These are phyloP conservation scores for Ceraclea dissimilis DNA, from an alignment of 2,888 invertebrate genomes.

Conservation along the genomic window DNA sequence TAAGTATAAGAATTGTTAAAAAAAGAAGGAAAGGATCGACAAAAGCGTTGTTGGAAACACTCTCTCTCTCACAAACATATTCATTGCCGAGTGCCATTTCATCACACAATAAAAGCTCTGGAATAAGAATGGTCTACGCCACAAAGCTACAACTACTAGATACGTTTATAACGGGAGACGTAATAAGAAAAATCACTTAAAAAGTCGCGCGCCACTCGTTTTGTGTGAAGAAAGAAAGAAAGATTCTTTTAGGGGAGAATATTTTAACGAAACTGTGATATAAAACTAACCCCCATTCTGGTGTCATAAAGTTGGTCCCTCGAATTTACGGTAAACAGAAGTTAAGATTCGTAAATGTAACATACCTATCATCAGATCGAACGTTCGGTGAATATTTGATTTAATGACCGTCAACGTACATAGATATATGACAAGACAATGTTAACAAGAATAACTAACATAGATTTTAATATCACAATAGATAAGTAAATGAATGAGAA, in stretches of 20 bases:
- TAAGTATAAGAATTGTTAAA: constrained; percentile 11
- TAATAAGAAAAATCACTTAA: constrained; percentile 50
- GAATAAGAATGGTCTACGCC: constrained; percentile 19
- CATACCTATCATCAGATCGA: no score
- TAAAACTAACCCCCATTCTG: neutral
- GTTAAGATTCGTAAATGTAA: no score
- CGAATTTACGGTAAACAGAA: no score
- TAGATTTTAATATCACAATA: no score
- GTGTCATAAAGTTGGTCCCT: neutral
- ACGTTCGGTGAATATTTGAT: no score
- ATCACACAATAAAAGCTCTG: constrained; percentile 24
- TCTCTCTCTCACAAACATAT: constrained; percentile 24
- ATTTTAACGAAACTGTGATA: neutral
- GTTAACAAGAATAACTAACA: no score
- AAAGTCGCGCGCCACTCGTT: constrained; percentile 31
- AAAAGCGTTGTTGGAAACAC: constrained; percentile 16
- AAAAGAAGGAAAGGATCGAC: constrained; percentile 15
- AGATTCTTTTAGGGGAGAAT: constrained; percentile 3
- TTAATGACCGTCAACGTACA: no score
- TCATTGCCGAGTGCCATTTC: constrained; percentile 24
- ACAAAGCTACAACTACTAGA: constrained; percentile 13
- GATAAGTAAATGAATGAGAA: no score
- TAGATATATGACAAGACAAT: no score
- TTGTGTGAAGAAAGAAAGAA: constrained; percentile 12
- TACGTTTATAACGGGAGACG: constrained; percentile 32